Base-by-base conservation (phyloP, 2,888 invertebrate species). In the Acrocyrtus sp. region DNA sequence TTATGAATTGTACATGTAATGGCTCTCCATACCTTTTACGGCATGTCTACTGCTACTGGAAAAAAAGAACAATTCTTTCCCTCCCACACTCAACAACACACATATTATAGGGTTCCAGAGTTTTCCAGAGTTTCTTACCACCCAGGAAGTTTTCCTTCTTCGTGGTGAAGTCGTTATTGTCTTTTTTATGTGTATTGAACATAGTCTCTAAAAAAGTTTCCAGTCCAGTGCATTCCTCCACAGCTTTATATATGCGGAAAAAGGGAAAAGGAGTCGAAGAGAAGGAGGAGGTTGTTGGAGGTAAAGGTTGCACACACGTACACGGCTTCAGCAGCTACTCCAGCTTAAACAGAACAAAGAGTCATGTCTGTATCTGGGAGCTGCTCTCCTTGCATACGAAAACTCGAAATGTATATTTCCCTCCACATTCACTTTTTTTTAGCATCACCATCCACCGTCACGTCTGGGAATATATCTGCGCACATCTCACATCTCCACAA, bases 1-100 rank as follows among this genome's bases (percentile, higher is more conserved):
- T 62, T 62, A 62, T 62, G 61, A 61, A 61, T 61, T 50, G 62
- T 62, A 43, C 53, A 62, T 62, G 62, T 43, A 53, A 62, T 62
- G 53, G 53, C 50, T 50, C 61, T 34, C 50, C 43, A 12, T 12
- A 51, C 21, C 47, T 62, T 62, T 62, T 27, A 17, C 39, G 34
- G 34, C 34, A 34, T 5, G 34, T 34, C 5, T 34, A 34, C 34
- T 5, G 12, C 5, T 34, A n/a, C n/a, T n/a, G n/a, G n/a, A n/a
- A n/a, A n/a, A n/a, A n/a, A n/a, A n/a, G n/a, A n/a, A n/a, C n/a
- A n/a, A n/a, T n/a, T n/a, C n/a, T n/a, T n/a, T n/a, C n/a, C n/a
- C n/a, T n/a, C n/a, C n/a, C n/a, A n/a, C n/a, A n/a, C n/a, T n/a
- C n/a, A 34, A 34, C 34, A 34, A 34, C 12, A 34, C 34, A 5